Evolutionary conservation across 2,888 invertebrate species (phyloP), one percentile per base, ranked within the genome.

Genomic region (Ariolimax columbianus): DNA sequence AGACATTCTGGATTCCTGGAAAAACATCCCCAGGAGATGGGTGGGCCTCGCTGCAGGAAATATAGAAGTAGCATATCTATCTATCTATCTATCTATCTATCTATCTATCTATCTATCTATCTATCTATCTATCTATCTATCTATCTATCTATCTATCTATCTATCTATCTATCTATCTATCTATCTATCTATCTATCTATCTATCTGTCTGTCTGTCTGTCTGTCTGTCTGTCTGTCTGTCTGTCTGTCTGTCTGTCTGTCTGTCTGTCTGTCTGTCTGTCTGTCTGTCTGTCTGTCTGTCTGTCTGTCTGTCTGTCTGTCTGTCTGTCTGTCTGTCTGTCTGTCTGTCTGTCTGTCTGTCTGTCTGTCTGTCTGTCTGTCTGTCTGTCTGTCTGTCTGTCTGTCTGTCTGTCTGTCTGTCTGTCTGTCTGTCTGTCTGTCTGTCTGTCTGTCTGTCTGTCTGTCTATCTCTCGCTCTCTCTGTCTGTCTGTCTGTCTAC

Each of bases 71-170:
- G n/a, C n/a, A n/a, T 47, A 17, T 47, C 47, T 47, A 17, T 47
- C 47, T 47, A 47, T 68, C 68, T 33, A 30, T 68, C 68, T 68
- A 68, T 68, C 68, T 68, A 33, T 68, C 68, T 68, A 33, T 33
- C 68, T 68, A 68, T 68, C 33, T 33, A 9, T 70, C 30, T 38
- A 70, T 70, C 30, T 47, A 23, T 63, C 19, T 59, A 9, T 63
- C 36, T 79, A 59, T 79, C 63, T 59, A n/a, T 79, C 66, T 63
- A 26, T 36, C 66, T 79, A 23, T 79, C 79, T 79, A 47, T 77
- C 77, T 63, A 33, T 79, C 63, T 79, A 59, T 68, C 33, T 68
- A 30, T 68, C 68, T 68, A 33, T 68, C 33, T 68, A 33, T 68
- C 68, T 68, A 33, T 68, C 33, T 68, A 68, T 68, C 68, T 33